Conservation (phyloP, 2,113 vertebrate species). For the Nerophis ophidion region DNA sequence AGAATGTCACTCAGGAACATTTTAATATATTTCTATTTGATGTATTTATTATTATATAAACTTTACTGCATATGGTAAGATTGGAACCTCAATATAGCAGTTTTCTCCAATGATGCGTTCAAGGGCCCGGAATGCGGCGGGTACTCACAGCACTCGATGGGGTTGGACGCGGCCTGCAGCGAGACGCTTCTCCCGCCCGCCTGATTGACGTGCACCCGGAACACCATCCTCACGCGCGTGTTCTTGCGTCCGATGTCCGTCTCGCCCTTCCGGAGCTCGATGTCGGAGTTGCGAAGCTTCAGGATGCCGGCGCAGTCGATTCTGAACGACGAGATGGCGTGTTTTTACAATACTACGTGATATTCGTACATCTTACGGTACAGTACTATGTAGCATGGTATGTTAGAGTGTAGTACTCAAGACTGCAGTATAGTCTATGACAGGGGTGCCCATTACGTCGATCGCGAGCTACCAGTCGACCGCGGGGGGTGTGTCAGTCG, state of each 20-base stretch:
- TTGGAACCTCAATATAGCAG: too few relatives aligned
- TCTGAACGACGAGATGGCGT: conserved; percentile 50
- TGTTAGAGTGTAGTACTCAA: too few relatives aligned
- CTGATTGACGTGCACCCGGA: conserved; percentile 86
- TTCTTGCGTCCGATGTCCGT: conserved; percentile 95
- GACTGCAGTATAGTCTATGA: too few relatives aligned
- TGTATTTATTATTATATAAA: too few relatives aligned
- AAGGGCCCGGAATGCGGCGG: too few relatives aligned
- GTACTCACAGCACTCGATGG: conserved; percentile 95
- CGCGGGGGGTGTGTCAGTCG: too few relatives aligned
- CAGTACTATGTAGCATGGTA: neutral
- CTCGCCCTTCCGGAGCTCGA: conserved; percentile 91
- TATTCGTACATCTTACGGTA: neutral
- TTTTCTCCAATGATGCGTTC: too few relatives aligned
- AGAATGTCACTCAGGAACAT: too few relatives aligned
- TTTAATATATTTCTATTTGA: too few relatives aligned
- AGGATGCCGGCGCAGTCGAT: conserved; percentile 93
- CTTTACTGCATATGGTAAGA: too few relatives aligned
- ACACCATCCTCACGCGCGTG: conserved; percentile 88
- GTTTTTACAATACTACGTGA: neutral
- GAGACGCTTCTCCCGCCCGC: conserved; percentile 80
- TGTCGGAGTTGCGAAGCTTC: conserved; percentile 92
- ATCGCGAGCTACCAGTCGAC: too few relatives aligned
- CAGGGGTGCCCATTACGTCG: too few relatives aligned
- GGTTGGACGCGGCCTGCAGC: conserved; percentile 86